Conservation (phyloP, 2,888 invertebrate genomes). For the Drosophila niveifrons region DNA sequence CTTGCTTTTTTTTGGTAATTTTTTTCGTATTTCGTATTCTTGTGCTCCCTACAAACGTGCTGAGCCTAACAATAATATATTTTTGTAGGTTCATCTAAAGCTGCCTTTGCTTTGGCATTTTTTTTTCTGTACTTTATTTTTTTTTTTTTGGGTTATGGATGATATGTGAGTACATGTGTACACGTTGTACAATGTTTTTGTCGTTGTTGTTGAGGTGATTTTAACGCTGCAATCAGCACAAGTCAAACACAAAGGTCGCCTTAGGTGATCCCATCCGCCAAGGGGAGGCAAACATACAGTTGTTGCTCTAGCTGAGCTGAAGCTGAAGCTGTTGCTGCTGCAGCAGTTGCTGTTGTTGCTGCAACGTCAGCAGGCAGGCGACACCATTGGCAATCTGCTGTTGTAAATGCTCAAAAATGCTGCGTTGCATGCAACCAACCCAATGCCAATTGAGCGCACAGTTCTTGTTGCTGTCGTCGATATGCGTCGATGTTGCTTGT, state of each 20-base stretch:
- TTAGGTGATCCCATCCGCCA: slow-evolving; percentile 35
- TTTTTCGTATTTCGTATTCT: slow-evolving; percentile 17
- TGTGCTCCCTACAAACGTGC: slow-evolving; percentile 61
- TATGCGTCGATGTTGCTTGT: slow-evolving; percentile 3
- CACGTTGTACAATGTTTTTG: slow-evolving; percentile 65
- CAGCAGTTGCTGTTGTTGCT: not conserved
- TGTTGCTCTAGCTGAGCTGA: not conserved
- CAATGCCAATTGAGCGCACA: slow-evolving; percentile 64
- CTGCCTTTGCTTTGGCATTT: slow-evolving; percentile 5
- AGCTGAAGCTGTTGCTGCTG: no score
- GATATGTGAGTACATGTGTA: slow-evolving; percentile 72
- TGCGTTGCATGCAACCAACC: slow-evolving; percentile 51
- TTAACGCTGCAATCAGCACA: slow-evolving; percentile 77
- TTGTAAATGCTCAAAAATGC: slow-evolving; percentile 15
- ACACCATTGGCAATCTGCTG: slow-evolving; percentile 41
- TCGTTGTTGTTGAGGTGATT: slow-evolving; percentile 51
- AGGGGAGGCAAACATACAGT: not conserved
- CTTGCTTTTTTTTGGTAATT: not conserved
- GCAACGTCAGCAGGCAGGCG: slow-evolving; percentile 4
- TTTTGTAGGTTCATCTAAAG: slow-evolving; percentile 36
- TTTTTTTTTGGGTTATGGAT: slow-evolving; percentile 25
- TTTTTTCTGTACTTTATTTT: not conserved
- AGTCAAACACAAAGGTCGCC: slow-evolving; percentile 74
- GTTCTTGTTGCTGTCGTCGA: slow-evolving; percentile 16
- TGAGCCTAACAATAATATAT: slow-evolving; percentile 71